Evolutionary conservation across 2,113 vertebrate species (phyloP), one percentile per base, ranked within the genome.

Genomic region (Condylura cristata): DNA sequence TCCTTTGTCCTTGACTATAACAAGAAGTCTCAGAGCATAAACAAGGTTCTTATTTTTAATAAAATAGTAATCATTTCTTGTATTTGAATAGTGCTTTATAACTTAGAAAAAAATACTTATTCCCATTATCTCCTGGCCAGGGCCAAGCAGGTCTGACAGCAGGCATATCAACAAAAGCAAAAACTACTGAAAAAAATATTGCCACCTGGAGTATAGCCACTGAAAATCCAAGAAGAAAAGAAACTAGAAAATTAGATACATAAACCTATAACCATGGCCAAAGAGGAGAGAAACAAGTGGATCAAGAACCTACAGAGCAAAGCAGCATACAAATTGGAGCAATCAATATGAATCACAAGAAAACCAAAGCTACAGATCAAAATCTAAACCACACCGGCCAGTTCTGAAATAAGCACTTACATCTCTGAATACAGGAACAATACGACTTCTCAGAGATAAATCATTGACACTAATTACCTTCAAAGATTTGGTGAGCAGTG

Each of bases 341-440:
- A 72, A 98, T 98, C 97, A 86, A 98, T 98, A 97, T n/a, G 95
- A 98, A 97, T 96, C 96, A 98, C 95, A 97, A 97, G 97, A 94
- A 98, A 98, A 97, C 95, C 90, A 97, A 98, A 98, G 97, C 96
- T 96, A 61, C 2, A 44, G 96, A 97, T 98, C 96, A 98, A 98
- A 98, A 97, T 87, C 93, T 97, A 97, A 98, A 96, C 91, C 93
- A 96, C 53, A 91, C 74, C 86, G 58, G 51, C 95, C 84, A 96
- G 60, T 80, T 96, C 95, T 95, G 84, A 97, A 98, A 97, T 93
- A 96, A 92, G 92, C 78, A 95, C 96, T 90, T 90, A 96, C 51
- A 63, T 97, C 92, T 92, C 95, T 56, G 84, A 95, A 97, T 76
- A 48, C 76, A 94, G 95, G 87, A 96, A 97, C 93, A 96, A 97